These are phyloP conservation scores for Rosalia funebris DNA, from an alignment of 2,888 invertebrate genomes.

Conservation along the genomic window DNA sequence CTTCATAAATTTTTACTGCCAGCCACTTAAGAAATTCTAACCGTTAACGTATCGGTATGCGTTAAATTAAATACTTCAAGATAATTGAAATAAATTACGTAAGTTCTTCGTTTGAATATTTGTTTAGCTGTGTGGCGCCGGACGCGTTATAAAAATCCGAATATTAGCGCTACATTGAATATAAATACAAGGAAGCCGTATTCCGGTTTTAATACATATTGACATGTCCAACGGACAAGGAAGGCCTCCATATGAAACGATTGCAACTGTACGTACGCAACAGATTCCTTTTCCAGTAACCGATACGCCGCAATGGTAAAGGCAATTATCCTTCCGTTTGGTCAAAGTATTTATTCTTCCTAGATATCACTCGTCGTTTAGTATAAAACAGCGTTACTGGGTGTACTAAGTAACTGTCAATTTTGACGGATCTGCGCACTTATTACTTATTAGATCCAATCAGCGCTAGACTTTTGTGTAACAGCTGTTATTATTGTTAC, in stretches of 20 bases:
- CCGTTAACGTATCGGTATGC: not conserved
- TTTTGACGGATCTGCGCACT: conserved; percentile 31
- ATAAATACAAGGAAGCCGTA: not conserved
- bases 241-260: conserved; percentile 2
- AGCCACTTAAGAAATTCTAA: conserved; percentile 2
- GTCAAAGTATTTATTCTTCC: conserved; percentile 37
- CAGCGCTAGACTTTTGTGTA: conserved; percentile 14
- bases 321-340: conserved; percentile 36
- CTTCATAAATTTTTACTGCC: not conserved
- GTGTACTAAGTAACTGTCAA: conserved; percentile 26
- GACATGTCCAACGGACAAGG: not conserved
- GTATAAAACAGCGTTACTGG: conserved; percentile 25
- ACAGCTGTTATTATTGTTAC: not conserved
- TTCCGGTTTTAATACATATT: not conserved
- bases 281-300: conserved; percentile 6
- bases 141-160: not conserved
- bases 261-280: not conserved
- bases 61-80: not conserved
- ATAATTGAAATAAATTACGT: conserved; percentile 1
- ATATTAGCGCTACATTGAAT: not conserved
- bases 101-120: not conserved
- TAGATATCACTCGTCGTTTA: conserved; percentile 17
- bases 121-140: not conserved
- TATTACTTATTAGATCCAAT: conserved; percentile 26
- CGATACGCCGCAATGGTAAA: conserved; percentile 30